These are phyloP conservation scores for Thamnophis elegans DNA, from an alignment of 2,797 vertebrate genomes.

Conservation along the genomic window DNA sequence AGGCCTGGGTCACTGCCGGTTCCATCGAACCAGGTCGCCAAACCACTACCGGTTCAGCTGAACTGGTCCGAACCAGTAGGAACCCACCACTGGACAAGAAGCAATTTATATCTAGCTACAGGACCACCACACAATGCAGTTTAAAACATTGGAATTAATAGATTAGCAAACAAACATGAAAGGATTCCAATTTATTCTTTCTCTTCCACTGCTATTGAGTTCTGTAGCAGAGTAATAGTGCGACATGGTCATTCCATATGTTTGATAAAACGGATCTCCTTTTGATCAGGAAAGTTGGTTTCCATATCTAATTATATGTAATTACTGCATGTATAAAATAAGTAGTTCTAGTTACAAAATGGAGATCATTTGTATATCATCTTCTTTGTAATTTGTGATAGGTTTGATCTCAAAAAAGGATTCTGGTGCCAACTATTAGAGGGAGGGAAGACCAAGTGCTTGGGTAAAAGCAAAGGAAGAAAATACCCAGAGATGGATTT, in stretches of 20 bases:
- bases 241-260: not conserved
- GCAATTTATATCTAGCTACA: not conserved
- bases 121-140: not conserved
- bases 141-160: not conserved
- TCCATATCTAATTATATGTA: not conserved
- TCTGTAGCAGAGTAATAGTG: not conserved
- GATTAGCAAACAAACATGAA: not conserved
- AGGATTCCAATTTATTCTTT: not conserved
- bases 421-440: constrained; percentile 99
- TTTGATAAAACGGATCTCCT: not conserved
- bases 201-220: not conserved
- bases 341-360: not conserved
- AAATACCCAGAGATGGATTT: constrained; percentile 96
- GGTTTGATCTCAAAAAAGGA: constrained; percentile 98
- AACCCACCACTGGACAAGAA: not conserved
- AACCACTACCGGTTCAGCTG: too few relatives aligned
- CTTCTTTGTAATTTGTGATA: constrained; percentile 54
- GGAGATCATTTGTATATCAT: not conserved
- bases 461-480: constrained; percentile 98
- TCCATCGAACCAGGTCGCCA: too few relatives aligned
- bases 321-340: not conserved
- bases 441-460: constrained; percentile 95
- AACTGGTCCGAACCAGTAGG: too few relatives aligned
- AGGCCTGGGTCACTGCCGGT: too few relatives aligned
- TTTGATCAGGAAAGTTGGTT: not conserved